Percentiles rank a stretch among this genome's conserved stretches.
Evolutionary conservation across 2,113 vertebrate species (phyloP).

Genomic region (Malurus cyaneus): DNA sequence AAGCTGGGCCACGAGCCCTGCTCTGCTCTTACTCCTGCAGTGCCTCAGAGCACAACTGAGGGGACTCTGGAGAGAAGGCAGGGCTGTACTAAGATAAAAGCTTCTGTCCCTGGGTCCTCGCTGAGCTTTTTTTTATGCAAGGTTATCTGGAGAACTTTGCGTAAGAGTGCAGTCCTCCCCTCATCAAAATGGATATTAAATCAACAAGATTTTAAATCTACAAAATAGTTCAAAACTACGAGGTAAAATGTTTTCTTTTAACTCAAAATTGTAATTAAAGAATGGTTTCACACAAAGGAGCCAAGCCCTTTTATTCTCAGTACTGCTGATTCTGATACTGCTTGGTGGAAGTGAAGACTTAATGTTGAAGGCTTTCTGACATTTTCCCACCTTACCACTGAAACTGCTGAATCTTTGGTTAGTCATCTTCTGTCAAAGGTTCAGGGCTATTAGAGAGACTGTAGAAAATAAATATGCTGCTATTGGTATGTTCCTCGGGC

Average conservation of each 20-base stretch:
- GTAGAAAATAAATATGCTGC: neutral
- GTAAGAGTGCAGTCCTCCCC: neutral
- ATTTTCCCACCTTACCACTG: neutral
- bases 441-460: neutral
- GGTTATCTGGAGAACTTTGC: neutral
- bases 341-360: neutral
- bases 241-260: neutral
- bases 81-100: neutral
- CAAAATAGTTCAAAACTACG: neutral
- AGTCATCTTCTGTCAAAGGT: neutral
- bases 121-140: neutral
- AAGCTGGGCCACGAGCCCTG: fast-evolving
- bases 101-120: neutral
- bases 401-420: neutral
- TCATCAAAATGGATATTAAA: neutral
- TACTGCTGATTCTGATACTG: neutral
- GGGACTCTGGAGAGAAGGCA: neutral
- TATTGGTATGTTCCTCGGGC: neutral
- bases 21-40: neutral
- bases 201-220: neutral
- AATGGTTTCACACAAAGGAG: neutral
- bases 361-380: fast-evolving
- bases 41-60: neutral
- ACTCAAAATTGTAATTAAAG: neutral
- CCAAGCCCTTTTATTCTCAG: neutral